Evolutionary conservation across 2,888 invertebrate genomes (phyloP).

Genomic region (Trachelus tabidus): DNA sequence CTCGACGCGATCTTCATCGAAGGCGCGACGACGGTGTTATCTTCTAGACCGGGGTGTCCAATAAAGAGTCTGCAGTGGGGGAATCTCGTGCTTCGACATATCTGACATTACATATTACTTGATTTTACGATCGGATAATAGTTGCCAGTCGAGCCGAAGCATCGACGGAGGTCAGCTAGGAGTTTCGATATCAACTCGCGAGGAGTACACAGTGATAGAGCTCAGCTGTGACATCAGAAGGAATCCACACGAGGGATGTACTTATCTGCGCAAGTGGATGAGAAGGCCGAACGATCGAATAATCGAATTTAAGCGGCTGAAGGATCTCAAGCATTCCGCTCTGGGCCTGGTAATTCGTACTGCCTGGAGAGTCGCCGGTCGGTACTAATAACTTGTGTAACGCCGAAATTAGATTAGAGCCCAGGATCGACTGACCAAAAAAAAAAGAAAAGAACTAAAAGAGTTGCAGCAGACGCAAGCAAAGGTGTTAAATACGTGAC

Average conservation of each 20-base stretch:
- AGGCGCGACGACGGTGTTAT: not conserved
- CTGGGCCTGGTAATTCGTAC: not conserved
- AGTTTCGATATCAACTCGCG: not conserved
- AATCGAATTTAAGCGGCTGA: not conserved
- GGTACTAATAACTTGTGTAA: not conserved
- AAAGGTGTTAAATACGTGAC: slow-evolving; percentile 42
- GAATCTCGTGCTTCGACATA: not conserved
- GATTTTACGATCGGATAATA: not conserved
- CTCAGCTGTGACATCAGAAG: not conserved
- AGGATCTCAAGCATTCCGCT: not conserved
- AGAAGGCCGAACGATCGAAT: not conserved
- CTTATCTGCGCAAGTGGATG: not conserved
- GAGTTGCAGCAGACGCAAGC: slow-evolving; percentile 27
- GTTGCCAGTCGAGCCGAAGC: not conserved
- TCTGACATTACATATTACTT: not conserved
- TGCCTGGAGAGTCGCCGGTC: not conserved
- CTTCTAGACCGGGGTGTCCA: not conserved
- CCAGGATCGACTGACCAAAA: not conserved
- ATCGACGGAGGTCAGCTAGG: not conserved
- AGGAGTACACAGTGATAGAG: not conserved
- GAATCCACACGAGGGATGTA: not conserved
- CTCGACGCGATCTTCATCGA: not conserved
- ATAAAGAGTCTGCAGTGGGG: not conserved
- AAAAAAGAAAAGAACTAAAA: not conserved
- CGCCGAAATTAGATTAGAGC: not conserved